Percentiles rank a stretch among this genome's conserved stretches.
Evolutionary conservation across 2,113 vertebrate species (phyloP).

Genomic region (Illadopsis cleaveri): DNA sequence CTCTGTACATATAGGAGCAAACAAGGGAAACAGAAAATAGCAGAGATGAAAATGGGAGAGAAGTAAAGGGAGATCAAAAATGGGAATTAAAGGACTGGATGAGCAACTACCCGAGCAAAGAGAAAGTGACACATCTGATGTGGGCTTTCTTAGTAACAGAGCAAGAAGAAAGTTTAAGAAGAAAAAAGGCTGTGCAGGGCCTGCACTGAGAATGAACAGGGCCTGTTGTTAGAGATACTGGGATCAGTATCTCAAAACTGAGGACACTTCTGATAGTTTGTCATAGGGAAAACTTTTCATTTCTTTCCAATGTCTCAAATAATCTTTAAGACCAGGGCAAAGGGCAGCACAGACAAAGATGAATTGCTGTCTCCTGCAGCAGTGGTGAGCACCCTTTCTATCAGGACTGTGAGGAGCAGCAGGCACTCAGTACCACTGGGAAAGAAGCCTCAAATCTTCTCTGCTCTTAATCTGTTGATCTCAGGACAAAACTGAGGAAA

Average conservation of each 20-base stretch:
- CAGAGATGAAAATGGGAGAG: neutral
- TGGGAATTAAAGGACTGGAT: neutral
- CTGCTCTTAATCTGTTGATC: neutral
- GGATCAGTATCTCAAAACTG: neutral
- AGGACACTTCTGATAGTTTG: neutral
- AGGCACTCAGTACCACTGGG: neutral
- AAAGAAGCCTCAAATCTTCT: neutral
- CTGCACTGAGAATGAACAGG: neutral
- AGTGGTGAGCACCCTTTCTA: neutral
- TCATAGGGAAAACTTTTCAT: neutral
- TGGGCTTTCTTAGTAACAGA: neutral
- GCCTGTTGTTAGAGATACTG: neutral
- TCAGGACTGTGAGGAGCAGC: neutral
- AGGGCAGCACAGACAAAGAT: neutral
- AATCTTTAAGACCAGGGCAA: neutral
- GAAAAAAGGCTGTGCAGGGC: neutral
- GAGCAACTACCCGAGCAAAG: neutral
- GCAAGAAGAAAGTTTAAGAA: neutral
- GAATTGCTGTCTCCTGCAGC: neutral
- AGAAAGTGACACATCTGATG: neutral
- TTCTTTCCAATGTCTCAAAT: neutral
- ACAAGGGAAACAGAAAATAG: neutral
- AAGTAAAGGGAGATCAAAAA: neutral
- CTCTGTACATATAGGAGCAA: neutral
- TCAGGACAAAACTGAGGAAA: neutral